Evolutionary conservation across 1,140 invertebrate genomes (phyloP).

Genomic region (Drosophila parvula): DNA sequence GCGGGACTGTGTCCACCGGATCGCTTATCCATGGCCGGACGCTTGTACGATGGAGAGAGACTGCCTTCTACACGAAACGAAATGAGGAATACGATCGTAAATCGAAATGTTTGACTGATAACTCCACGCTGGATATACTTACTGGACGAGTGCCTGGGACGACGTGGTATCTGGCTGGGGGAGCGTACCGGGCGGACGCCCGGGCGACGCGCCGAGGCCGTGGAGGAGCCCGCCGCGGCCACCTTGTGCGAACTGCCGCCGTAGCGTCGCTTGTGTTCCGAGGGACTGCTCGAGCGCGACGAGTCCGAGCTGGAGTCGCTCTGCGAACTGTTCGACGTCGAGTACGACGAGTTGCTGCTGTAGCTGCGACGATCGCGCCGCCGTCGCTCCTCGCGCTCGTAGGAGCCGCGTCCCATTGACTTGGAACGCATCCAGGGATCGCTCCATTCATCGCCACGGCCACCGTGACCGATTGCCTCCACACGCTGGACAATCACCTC

Average conservation of each 20-base stretch:
- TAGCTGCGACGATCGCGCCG: slow-evolving; percentile 84
- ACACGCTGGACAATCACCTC: slow-evolving; percentile 92
- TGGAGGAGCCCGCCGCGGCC: slow-evolving; percentile 24
- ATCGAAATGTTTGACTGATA: neutral
- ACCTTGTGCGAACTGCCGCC: slow-evolving; percentile 63
- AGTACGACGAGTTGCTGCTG: slow-evolving; percentile 88
- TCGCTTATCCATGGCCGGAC: slow-evolving; percentile 60
- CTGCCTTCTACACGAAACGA: slow-evolving; percentile 44
- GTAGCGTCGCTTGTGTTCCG: slow-evolving; percentile 72
- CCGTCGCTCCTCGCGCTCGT: slow-evolving; percentile 72
- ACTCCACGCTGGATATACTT: slow-evolving; percentile 13
- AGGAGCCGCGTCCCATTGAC: slow-evolving; percentile 85
- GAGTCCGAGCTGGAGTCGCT: slow-evolving; percentile 83
- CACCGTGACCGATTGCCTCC: slow-evolving; percentile 84
- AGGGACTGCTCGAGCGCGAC: slow-evolving; percentile 77
- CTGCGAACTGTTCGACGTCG: slow-evolving; percentile 86
- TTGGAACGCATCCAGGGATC: slow-evolving; percentile 96
- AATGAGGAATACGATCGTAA: too few species aligned
- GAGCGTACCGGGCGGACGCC: slow-evolving; percentile 58
- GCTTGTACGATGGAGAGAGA: slow-evolving; percentile 70
- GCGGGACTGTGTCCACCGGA: slow-evolving; percentile 64
- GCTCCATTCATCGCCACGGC: slow-evolving; percentile 93
- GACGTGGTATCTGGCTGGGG: slow-evolving; percentile 68
- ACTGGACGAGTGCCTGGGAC: slow-evolving; percentile 70
- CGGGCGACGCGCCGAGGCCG: slow-evolving; percentile 53